These are phyloP conservation scores for Zaprionus bogoriensis DNA, from an alignment of 2,888 invertebrate species.

Conservation along the genomic window DNA sequence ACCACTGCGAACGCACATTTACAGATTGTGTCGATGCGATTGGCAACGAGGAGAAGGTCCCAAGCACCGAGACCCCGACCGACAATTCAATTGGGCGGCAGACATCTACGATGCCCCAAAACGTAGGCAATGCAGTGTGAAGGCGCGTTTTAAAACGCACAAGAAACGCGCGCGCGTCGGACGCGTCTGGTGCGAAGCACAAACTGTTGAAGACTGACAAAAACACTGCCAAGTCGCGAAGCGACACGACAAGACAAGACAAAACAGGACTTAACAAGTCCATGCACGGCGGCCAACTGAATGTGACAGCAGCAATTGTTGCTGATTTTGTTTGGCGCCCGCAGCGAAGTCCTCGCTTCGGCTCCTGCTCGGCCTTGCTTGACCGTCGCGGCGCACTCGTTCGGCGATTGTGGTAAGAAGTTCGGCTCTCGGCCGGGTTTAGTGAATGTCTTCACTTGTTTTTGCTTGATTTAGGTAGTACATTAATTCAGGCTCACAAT, in stretches of 20 bases:
- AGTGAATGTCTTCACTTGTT: background rate
- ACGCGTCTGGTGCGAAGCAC: background rate
- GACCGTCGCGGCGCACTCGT: constrained; percentile 38
- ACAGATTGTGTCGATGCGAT: constrained; percentile 68
- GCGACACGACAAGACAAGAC: constrained; percentile 27
- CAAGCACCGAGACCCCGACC: constrained; percentile 32
- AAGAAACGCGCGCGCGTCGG: constrained; percentile 39
- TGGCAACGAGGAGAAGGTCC: constrained; percentile 31
- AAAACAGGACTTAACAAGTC: constrained; percentile 52
- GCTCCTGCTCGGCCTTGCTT: constrained; percentile 40
- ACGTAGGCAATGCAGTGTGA: constrained; percentile 39
- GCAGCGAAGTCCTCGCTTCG: constrained; percentile 57
- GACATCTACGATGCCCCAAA: constrained; percentile 33
- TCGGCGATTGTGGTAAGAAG: constrained; percentile 21
- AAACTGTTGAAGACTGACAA: constrained; percentile 5
- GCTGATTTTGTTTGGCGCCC: constrained; percentile 71
- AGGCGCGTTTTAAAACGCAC: constrained; percentile 42
- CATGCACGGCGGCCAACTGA: constrained; percentile 78
- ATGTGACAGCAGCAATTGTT: constrained; percentile 66
- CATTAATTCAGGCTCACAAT: no score
- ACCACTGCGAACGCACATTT: constrained; percentile 60
- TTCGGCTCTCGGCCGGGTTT: background rate
- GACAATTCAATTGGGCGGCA: constrained; percentile 58
- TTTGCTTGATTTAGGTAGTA: no score
- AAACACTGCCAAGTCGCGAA: constrained; percentile 15